Percentiles rank a stretch among this genome's conserved stretches.
Conservation (phyloP, 2,113 vertebrate genomes). For the Oryzias celebensis region DNA sequence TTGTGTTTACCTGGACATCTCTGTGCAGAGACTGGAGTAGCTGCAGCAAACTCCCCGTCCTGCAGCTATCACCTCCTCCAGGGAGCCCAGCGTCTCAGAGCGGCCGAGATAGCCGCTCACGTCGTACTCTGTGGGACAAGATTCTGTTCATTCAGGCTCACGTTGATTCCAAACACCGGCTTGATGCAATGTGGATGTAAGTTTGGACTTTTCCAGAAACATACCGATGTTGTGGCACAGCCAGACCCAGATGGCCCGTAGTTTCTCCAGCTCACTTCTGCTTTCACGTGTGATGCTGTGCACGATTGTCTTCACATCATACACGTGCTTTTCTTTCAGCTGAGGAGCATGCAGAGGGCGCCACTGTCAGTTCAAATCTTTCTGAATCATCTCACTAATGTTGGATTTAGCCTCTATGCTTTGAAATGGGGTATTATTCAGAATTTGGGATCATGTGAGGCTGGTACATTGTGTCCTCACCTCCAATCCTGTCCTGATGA, state of each 20-base stretch:
- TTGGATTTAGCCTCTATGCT: too few relatives aligned
- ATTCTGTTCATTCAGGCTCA: neutral
- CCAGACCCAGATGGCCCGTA: slow-evolving; percentile 81
- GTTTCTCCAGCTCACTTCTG: slow-evolving; percentile 75
- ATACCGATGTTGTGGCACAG: slow-evolving; percentile 82
- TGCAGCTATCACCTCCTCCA: slow-evolving; percentile 76
- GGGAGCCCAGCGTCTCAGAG: slow-evolving; percentile 71
- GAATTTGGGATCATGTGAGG: neutral
- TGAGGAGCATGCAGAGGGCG: slow-evolving; percentile 44
- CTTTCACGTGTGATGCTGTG: slow-evolving; percentile 68
- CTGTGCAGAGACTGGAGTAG: slow-evolving; percentile 74
- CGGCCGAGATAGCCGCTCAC: slow-evolving; percentile 74
- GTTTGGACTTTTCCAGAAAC: slow-evolving; percentile 12
- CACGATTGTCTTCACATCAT: slow-evolving; percentile 68
- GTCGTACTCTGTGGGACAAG: slow-evolving; percentile 70
- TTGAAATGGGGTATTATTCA: too few relatives aligned
- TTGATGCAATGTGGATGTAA: neutral
- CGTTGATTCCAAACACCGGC: too few relatives aligned
- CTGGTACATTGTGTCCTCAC: slow-evolving; percentile 35
- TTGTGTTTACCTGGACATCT: slow-evolving; percentile 81
- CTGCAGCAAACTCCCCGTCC: slow-evolving; percentile 80
- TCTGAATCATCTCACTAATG: too few relatives aligned
- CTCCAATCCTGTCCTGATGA: slow-evolving; percentile 71
- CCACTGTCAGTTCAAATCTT: slow-evolving; percentile 1
- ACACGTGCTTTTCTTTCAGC: slow-evolving; percentile 64